Evolutionary conservation across 2,888 invertebrate genomes (phyloP).

Genomic region (Papilio demoleus): DNA sequence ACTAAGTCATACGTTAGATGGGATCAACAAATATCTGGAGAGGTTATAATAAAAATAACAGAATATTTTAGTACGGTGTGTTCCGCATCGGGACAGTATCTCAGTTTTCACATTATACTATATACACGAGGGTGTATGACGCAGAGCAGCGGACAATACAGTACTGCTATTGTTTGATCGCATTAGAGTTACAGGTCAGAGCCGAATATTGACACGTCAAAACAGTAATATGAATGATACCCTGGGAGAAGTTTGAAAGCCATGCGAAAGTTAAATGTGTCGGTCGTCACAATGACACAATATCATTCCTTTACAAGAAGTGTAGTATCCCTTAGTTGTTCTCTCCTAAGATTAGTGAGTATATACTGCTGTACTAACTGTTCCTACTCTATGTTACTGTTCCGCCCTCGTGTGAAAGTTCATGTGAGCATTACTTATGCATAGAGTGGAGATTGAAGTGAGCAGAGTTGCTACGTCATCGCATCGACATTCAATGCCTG

Average conservation of each 20-base stretch:
- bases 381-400: background rate
- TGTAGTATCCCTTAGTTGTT: background rate
- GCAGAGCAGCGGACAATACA: constrained; percentile 64
- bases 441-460: constrained; percentile 82
- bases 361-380: background rate
- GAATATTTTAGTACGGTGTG: constrained; percentile 75
- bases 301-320: background rate
- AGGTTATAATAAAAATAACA: constrained; percentile 77
- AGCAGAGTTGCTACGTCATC: constrained; percentile 75
- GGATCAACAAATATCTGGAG: constrained; percentile 71
- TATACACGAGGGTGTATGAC: constrained; percentile 51
- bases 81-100: constrained; percentile 69
- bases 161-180: background rate
- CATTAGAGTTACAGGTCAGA: too few relatives aligned
- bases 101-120: constrained; percentile 82
- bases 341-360: background rate
- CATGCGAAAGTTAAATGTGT: too few relatives aligned
- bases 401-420: background rate
- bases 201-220: too few relatives aligned
- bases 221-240: too few relatives aligned
- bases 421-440: constrained; percentile 70
- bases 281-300: too few relatives aligned
- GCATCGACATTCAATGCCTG: constrained; percentile 78
- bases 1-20: constrained; percentile 33
- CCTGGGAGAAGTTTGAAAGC: too few relatives aligned